Base-by-base conservation (phyloP, 2,797 vertebrate species). In the Denticeps clupeoides region DNA sequence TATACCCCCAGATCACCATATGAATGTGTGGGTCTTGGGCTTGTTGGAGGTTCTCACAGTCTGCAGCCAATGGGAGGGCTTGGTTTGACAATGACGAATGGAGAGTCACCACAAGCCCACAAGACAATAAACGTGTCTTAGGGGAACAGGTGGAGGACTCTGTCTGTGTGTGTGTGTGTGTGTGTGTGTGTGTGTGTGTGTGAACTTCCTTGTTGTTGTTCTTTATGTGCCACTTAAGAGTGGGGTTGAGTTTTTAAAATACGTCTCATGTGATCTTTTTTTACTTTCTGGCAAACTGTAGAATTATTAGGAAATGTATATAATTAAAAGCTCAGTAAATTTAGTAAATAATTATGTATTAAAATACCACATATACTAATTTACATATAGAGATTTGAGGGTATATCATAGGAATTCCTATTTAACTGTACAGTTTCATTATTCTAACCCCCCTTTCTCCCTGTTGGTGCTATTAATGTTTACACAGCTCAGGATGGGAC, bases 21-120 rank as follows among this genome's bases (percentile, higher is more conserved):
- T 80, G 73, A 88, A 86, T 82, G 82, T 83, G 78, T 94, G 90
- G 83, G 89, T 83, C 77, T 87, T 63, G 51, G 75, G 84, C 69
- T 60, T 69, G 75, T 77, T 71, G 60, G 72, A 83, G 76, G 85
- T 97, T 97, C 93, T 91, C 91, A 97, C 90, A 90, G 86, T 90
- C 79, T 4, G 32, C 44, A 69, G 77, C 90, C 89, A 94, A 93
- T 92, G 70, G 59, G 62, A 72, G 71, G n/a, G 54, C 63, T 72
- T 69, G 72, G 75, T 75, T 74, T 72, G 72, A 75, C 75, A 74
- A 73, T 73, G 72, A 72, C 64, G 66, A 72, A 68, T 60, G 70
- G 71, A 55, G 74, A 66, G 60, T 76, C 68, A 78, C 77, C 82
- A 84, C 79, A 82, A 81, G 80, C 75, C 80, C 73, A n/a, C n/a